Evolutionary conservation across 2,113 vertebrate genomes (phyloP), one percentile per base, ranked within the genome.

Genomic region (Galeopterus variegatus): DNA sequence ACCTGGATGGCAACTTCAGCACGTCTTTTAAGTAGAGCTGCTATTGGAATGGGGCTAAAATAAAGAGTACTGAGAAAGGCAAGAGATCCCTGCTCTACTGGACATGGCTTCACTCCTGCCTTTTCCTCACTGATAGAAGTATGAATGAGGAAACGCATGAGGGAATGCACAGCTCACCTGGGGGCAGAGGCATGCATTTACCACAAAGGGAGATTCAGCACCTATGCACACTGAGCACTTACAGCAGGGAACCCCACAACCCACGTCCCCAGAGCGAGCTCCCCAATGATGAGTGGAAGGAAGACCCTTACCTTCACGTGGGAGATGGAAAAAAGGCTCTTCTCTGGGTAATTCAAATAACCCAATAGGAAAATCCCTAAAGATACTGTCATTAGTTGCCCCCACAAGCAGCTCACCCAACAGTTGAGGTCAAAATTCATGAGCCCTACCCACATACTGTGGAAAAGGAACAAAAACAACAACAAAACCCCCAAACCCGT

Each of bases 51-150:
- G 23, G 31, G 19, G 41, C 45, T 73, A 31, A 64, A 81, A 8
- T n/a, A 83, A 41, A 41, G 26, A 52, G 4, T 2, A 52, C 3
- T 48, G 17, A 41, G 14, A 6, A 81, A 73, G 26, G 11, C 24
- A 41, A 79, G 3, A 56, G 45, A 64, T 41, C 0, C 28, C 2
- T 23, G 26, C 13, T 50, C 6, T 28, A 2, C 8, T 52, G 33
- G 45, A 26, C 7, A 0, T 0, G 5, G 17, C 31, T 31, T 6
- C 24, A 14, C 28, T 17, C 6, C 14, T 5, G n/a, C 28, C 24
- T 70, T 60, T 80, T 41, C 31, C 45, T 85, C 5, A 1, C 33
- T 26, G 7, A 23, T 3, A 3, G 3, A 28, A 45, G 11, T 67
- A 56, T 88, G n/a, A 41, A 41, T 41, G 41, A 41, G 41, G 45